Conservation (phyloP, 2,113 vertebrate species). For the Cinclus cinclus region DNA sequence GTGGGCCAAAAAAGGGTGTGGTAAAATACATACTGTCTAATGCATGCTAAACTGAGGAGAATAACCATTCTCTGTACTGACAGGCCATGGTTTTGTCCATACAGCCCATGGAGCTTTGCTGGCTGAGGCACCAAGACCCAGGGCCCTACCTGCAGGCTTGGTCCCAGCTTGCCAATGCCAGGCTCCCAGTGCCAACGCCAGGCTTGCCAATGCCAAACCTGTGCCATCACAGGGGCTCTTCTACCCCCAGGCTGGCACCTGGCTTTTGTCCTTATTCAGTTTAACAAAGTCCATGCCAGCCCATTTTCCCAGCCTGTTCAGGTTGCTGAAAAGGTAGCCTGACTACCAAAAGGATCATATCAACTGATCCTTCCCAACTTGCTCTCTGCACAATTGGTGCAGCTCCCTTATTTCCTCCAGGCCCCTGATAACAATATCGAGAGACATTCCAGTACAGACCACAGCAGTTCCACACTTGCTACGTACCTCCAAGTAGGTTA, state of each 20-base stretch:
- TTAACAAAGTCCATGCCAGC: not conserved
- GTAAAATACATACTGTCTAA: not conserved
- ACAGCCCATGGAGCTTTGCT: not conserved
- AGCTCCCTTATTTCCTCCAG: not conserved
- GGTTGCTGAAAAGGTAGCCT: not conserved
- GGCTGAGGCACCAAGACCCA: not conserved
- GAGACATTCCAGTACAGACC: not conserved
- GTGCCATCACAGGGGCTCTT: accelerated
- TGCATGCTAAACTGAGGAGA: not conserved
- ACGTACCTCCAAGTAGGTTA: not conserved
- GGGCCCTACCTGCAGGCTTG: not conserved
- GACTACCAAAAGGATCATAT: not conserved
- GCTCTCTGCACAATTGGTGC: not conserved
- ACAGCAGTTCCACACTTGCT: not conserved
- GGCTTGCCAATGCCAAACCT: not conserved
- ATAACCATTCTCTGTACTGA: not conserved
- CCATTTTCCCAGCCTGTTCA: not conserved
- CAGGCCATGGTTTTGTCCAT: not conserved
- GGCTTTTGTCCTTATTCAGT: not conserved
- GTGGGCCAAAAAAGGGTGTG: not conserved
- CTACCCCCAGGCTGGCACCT: too few relatives aligned
- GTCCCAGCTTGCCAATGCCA: not conserved
- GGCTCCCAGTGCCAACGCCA: too few relatives aligned
- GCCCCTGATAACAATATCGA: not conserved
- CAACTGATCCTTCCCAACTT: not conserved